Percentiles rank a stretch among this genome's conserved stretches.
Evolutionary conservation across 2,113 vertebrate genomes (phyloP).

Genomic region (Boleophthalmus pectinirostris): DNA sequence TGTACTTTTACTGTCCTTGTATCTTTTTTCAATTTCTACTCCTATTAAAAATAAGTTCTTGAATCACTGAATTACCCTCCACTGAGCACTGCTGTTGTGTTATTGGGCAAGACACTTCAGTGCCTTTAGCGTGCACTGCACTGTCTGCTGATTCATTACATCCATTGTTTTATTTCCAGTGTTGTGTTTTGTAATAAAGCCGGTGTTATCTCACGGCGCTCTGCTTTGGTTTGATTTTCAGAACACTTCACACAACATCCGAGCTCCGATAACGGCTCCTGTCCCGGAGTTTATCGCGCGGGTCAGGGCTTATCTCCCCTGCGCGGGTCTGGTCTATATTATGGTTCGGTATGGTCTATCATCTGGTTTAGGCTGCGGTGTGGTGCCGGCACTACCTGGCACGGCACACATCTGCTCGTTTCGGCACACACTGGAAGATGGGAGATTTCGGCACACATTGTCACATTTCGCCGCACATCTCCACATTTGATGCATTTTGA

Average conservation of each 20-base stretch:
- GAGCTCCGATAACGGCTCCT: conserved; percentile 1
- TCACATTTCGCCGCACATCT: too few relatives aligned
- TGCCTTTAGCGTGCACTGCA: too few relatives aligned
- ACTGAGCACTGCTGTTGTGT: neutral
- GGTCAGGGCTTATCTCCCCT: conserved; percentile 44
- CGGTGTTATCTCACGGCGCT: neutral
- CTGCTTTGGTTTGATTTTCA: neutral
- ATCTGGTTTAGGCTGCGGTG: neutral
- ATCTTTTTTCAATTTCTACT: neutral
- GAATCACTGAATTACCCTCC: neutral
- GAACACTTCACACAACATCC: neutral
- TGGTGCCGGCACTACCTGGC: conserved; percentile 37
- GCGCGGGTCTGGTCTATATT: conserved; percentile 23
- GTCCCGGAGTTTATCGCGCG: conserved; percentile 52
- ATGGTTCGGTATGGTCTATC: neutral
- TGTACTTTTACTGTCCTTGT: too few relatives aligned
- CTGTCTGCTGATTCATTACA: too few relatives aligned
- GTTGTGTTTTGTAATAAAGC: neutral
- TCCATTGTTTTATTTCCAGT: too few relatives aligned
- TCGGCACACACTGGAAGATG: too few relatives aligned
- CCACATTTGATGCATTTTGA: too few relatives aligned
- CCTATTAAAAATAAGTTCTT: neutral
- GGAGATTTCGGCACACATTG: too few relatives aligned
- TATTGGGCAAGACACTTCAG: neutral
- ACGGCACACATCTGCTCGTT: neutral